Base-by-base conservation (phyloP, 2,113 vertebrate genomes). In the Morone chrysops region DNA sequence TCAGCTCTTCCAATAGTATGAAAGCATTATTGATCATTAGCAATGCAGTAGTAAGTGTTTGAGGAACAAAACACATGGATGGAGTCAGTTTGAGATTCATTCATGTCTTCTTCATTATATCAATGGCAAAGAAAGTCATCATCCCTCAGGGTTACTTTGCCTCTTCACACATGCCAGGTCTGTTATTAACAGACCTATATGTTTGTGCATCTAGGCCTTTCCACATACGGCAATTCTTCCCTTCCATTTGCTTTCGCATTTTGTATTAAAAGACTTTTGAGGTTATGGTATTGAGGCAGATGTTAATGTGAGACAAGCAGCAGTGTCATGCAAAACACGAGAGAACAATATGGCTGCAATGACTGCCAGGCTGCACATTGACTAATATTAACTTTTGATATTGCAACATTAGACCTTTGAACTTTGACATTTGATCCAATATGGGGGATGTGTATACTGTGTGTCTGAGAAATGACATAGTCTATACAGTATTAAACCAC, bases 11-110 rank as follows among this genome's bases (percentile, higher is more conserved):
- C 31, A 69, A 75, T 87, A 56, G 86, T 69, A 65, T 69, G 60
- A 59, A 40, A 41, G 65, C 43, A 60, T 90, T 86, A 88, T 31
- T 85, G 83, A 81, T 73, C 70, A 88, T 91, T 90, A 87, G 75
- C 50, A 31, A 82, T 84, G 78, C 81, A 70, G 22, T 62, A 45
- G 51, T 81, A 78, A 68, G 50, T 12, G 56, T 79, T 74, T 53
- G 53, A 38, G 31, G 20, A 0, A 31, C 8, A 74, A 65, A 50
- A 12, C n/a, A 54, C 6, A 8, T 50, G 48, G 56, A 69, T 57
- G 31, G 75, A 65, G 36, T 81, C 31, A 59, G 12, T 68, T 36
- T 43, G n/a, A 72, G 45, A 73, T 53, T 73, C n/a, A 68, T 45
- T 62, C 53, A 62, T 5, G 6, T 76, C 2, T 22, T 45, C 20